Evolutionary conservation across 2,888 invertebrate species (phyloP).

Genomic region (Glaucopsyche alexis): DNA sequence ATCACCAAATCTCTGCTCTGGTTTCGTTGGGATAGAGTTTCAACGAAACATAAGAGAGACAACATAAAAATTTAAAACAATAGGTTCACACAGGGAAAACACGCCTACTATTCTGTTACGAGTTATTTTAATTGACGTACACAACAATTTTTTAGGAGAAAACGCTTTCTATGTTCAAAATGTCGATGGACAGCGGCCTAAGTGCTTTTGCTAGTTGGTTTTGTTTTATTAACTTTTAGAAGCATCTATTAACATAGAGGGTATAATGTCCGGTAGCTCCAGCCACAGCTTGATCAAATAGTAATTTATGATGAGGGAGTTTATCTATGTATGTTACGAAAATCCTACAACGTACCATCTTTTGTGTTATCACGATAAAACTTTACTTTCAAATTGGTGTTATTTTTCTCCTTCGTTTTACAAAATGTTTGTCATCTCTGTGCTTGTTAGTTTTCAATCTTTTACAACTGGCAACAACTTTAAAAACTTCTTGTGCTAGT

Average conservation of each 20-base stretch:
- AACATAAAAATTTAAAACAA: neutral
- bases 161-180: conserved; percentile 4
- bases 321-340: neutral
- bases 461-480: neutral
- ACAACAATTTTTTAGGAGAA: neutral
- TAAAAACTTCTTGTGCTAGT: conserved; percentile 13
- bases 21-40: neutral
- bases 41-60: neutral
- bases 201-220: conserved; percentile 4
- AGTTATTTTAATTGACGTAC: conserved; percentile 8
- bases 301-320: neutral
- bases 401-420: neutral
- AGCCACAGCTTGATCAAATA: neutral
- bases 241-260: neutral
- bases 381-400: neutral
- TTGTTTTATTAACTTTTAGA: conserved; percentile 11
- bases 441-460: conserved; percentile 7
- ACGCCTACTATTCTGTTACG: neutral
- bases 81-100: neutral
- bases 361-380: neutral
- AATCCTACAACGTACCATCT: no score
- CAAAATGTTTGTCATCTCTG: neutral
- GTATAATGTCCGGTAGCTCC: neutral
- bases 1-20: conserved; percentile 25
- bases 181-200: neutral